Evolutionary conservation across 2,888 invertebrate species (phyloP).

Genomic region (Onthophagus sagittarius): DNA sequence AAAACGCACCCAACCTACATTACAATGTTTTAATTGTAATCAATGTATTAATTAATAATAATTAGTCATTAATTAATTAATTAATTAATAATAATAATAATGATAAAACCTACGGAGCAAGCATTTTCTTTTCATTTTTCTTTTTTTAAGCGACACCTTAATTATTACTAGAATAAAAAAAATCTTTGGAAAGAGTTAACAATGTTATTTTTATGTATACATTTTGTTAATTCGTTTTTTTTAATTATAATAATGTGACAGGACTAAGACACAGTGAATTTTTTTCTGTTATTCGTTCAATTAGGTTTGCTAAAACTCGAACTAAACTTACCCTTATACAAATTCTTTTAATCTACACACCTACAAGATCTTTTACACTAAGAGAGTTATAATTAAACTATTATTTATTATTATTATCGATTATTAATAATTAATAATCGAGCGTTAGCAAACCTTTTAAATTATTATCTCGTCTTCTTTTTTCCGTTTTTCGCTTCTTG

Average conservation of each 20-base stretch:
- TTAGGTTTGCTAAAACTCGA: constrained; percentile 23
- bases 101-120: constrained; percentile 37
- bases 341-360: constrained; percentile 20
- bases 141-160: constrained; percentile 39
- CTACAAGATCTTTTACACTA: constrained; percentile 14
- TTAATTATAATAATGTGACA: constrained; percentile 44
- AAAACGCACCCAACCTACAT: constrained; percentile 22
- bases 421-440: constrained; percentile 1
- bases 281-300: constrained; percentile 41
- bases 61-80: constrained; percentile 9
- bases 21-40: too few relatives aligned
- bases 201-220: constrained; percentile 50
- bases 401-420: neutral
- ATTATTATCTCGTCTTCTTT: constrained; percentile 18
- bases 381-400: neutral
- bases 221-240: constrained; percentile 47
- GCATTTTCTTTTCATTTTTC: constrained; percentile 29
- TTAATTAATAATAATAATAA: constrained; percentile 15
- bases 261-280: constrained; percentile 51
- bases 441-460: constrained; percentile 22
- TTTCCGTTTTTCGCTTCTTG: constrained; percentile 35
- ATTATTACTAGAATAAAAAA: constrained; percentile 41
- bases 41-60: constrained; percentile 8
- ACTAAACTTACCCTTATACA: neutral
- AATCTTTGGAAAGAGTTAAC: constrained; percentile 52